Conservation (phyloP, 2,113 vertebrate species). For the Australoheros scitulus region DNA sequence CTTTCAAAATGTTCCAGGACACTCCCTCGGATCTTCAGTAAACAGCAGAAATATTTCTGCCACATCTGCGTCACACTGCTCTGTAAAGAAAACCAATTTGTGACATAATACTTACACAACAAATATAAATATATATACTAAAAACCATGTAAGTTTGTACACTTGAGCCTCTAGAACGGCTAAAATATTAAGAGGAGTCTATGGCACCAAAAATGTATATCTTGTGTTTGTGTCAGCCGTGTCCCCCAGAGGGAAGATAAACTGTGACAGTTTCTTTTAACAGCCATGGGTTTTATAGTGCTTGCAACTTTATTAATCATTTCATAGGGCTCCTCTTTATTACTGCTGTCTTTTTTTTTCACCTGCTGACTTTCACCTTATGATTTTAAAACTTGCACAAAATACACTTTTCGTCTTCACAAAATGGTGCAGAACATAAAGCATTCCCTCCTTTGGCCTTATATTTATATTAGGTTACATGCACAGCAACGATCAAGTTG, state of each 20-base stretch:
- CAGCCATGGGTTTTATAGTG: not conserved
- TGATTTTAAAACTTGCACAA: not conserved
- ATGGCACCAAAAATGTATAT: conserved; percentile 28
- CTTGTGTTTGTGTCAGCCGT: conserved; percentile 13
- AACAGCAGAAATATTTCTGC: conserved; percentile 43
- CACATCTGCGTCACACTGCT: conserved; percentile 20
- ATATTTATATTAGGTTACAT: not conserved
- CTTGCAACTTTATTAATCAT: not conserved
- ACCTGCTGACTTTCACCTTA: not conserved
- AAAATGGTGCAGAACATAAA: not conserved
- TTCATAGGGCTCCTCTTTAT: not conserved
- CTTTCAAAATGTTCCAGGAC: conserved; percentile 66
- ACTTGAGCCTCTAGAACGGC: not conserved
- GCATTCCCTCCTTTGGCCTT: not conserved
- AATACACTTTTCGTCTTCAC: not conserved
- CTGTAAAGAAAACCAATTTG: not conserved
- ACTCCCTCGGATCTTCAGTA: conserved; percentile 47
- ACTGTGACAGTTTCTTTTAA: conserved; percentile 7
- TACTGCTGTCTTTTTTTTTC: conserved; percentile 9
- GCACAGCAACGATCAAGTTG: not conserved
- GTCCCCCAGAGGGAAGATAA: conserved; percentile 27
- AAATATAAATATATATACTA: conserved; percentile 40
- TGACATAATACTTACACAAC: conserved; percentile 15
- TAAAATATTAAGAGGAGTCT: conserved; percentile 48
- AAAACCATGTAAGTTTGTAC: not conserved